Base-by-base conservation (phyloP, 2,113 vertebrate genomes). In the Podarcis muralis region DNA sequence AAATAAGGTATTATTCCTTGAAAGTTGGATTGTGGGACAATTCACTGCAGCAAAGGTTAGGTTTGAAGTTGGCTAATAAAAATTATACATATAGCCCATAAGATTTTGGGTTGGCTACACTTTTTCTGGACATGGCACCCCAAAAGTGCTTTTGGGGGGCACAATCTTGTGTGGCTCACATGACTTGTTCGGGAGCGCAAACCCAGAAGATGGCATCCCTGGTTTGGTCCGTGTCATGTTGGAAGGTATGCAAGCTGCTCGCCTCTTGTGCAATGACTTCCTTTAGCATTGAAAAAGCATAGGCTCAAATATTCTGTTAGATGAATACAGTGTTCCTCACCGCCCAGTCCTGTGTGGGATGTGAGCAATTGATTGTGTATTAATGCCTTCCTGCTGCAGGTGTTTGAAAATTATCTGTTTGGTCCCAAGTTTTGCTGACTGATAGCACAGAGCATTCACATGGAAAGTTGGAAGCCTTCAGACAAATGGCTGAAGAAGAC, bases 241-340 rank as follows among this genome's bases (percentile, higher is more conserved):
- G 48, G 48, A 12, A 53, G 48, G 11, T 53, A 53, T 53, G 48
- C 48, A 13, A 71, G 4, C n/a, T 13, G 43, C 77, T 32, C 77
- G 57, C 43, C 13, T 71, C 43, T 32, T 71, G 23, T 35, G 43
- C 65, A 81, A 7, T 87, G 65, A 87, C 15, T 65, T 71, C 32
- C 77, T 80, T 80, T 57, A 87, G 76, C 76, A n/a, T n/a, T n/a
- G n/a, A n/a, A 76, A 85, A 77, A 75, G 30, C 74, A 76, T 59
- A 76, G 66, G 18, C 43, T n/a, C 35, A 27, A 8, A 85, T 13
- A 15, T 76, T 43, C 71, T 43, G 37, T 66, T 20, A 80, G 48
- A 81, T 57, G 66, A 43, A 77, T 18, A 40, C 30, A 9, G 23
- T 12, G 15, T 20, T 79, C 43, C n/a, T 40, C 16, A 53, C 65